Evolutionary conservation across 2,888 invertebrate species (phyloP), one percentile per base, ranked within the genome.

Genomic region (Pterostichus niger): DNA sequence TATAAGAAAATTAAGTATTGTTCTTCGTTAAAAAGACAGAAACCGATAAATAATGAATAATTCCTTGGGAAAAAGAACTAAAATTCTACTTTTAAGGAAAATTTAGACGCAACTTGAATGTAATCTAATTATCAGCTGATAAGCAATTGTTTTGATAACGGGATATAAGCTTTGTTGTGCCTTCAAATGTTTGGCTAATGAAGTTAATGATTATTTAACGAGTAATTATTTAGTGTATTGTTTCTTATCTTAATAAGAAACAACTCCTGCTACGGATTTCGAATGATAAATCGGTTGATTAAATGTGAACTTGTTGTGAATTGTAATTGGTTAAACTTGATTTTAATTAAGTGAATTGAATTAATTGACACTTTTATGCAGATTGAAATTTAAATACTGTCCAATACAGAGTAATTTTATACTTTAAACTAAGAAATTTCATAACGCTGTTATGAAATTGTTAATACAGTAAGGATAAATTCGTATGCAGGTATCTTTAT

Each of bases 121-220:
- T 17, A 54, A 61, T 33, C 13, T 64, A 33, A 64, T 64, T 64
- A 64, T 64, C 64, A 31, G 24, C 35, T 13, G 64, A 64, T 64
- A 64, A 13, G 64, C 40, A 35, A 64, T 33, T 7, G n/a, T 35
- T 35, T 33, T 64, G 64, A 64, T 64, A 64, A 35, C 33, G 17
- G n/a, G 40, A 64, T n/a, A 24, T 64, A 31, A 35, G 64, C 33
- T 64, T 64, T 35, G 3, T 64, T 13, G 40, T 35, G 35, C 35
- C 13, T 64, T 6, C n/a, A 40, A 64, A 64, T 64, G 64, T 35
- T 64, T 11, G 33, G n/a, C 33, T 35, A 64, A 64, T 40, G 64
- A 64, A 64, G 35, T 40, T 64, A 64, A 64, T 64, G 64, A 71
- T 71, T 71, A 71, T 71, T 71, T 71, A 71, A 64, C 31, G 64